These are phyloP conservation scores for Cremastobaeus sp. DNA, from an alignment of 2,888 invertebrate species.

Conservation along the genomic window DNA sequence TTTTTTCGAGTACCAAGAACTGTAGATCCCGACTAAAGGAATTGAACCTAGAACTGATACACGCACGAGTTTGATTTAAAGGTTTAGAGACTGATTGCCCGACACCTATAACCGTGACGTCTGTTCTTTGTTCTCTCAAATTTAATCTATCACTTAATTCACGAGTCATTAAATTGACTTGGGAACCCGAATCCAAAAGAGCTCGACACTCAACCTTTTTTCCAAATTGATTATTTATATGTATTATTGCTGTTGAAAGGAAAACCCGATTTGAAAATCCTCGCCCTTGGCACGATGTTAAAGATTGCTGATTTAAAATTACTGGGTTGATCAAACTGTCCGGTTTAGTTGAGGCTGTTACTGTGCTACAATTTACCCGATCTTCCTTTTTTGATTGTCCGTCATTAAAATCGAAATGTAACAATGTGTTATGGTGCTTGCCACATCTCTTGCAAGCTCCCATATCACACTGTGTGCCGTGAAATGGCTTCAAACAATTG, in stretches of 20 bases:
- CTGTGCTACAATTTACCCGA: background rate
- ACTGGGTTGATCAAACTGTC: background rate
- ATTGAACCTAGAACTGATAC: too few relatives aligned
- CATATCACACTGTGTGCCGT: background rate
- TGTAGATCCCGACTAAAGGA: too few relatives aligned
- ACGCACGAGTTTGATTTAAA: too few relatives aligned
- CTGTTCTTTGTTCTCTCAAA: background rate
- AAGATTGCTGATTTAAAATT: background rate
- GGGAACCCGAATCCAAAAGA: background rate
- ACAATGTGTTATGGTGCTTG: slow-evolving; percentile 1
- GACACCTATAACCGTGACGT: background rate
- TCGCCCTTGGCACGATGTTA: background rate
- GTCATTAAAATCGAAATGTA: background rate
- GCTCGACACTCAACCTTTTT: slow-evolving; percentile 6
- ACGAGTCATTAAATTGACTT: background rate
- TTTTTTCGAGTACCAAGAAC: too few relatives aligned
- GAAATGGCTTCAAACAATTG: slow-evolving; percentile 19
- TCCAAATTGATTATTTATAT: background rate
- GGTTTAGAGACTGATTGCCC: too few relatives aligned
- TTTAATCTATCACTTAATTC: background rate
- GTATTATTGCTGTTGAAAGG: background rate
- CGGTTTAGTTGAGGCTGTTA: background rate
- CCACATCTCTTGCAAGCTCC: slow-evolving; percentile 11
- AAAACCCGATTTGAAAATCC: slow-evolving; percentile 5
- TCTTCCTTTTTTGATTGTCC: background rate